These are phyloP conservation scores for Pristionchus pacificus DNA, from an alignment of 1,140 invertebrate genomes.

Conservation along the genomic window DNA sequence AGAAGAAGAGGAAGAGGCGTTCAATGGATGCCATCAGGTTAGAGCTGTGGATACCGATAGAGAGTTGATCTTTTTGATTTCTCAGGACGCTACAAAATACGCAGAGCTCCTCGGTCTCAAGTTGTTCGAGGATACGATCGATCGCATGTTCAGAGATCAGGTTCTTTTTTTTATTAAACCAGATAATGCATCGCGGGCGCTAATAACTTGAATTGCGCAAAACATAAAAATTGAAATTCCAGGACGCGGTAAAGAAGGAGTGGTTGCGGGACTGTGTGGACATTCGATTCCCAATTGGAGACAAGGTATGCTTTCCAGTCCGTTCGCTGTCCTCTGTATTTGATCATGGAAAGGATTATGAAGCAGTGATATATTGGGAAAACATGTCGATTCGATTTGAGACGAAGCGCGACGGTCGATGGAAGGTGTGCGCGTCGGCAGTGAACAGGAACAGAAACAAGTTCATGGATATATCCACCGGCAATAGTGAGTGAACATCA, in stretches of 20 bases:
- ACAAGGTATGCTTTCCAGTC: neutral
- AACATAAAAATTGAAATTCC: too few relatives aligned
- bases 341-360: too few relatives aligned
- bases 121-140: neutral
- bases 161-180: neutral
- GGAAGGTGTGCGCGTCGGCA: neutral
- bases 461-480: neutral
- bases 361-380: too few relatives aligned
- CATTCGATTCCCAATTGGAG: neutral
- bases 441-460: neutral
- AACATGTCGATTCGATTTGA: neutral
- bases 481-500: neutral
- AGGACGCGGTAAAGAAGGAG: neutral
- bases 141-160: neutral
- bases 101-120: neutral
- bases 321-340: too few relatives aligned
- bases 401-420: neutral
- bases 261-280: neutral
- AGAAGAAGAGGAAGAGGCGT: neutral
- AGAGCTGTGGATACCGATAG: too few relatives aligned
- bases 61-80: too few relatives aligned
- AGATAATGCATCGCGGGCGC: too few relatives aligned
- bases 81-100: neutral
- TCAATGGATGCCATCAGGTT: neutral
- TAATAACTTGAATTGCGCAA: too few relatives aligned